Percentiles rank a stretch among this genome's conserved stretches.
Conservation (phyloP, 92 coral and sea anemone species). For the Zoanthus gigantus region DNA sequence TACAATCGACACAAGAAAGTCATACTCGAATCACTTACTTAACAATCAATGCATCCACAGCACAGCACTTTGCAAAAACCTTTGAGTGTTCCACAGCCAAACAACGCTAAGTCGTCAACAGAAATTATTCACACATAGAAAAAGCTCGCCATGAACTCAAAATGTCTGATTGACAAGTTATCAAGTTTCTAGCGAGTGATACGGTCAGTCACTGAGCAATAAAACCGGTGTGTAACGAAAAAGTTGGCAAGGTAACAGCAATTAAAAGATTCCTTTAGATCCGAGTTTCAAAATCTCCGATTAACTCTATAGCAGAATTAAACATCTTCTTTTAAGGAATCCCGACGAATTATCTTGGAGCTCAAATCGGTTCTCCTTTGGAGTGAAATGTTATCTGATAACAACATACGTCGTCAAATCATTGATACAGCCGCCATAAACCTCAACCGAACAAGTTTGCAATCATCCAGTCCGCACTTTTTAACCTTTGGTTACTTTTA, state of each 20-base stretch:
- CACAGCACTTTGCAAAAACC: neutral
- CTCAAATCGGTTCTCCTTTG: neutral
- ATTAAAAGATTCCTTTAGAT: neutral
- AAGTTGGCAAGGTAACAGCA: constrained; percentile 10
- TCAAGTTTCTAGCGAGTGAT: constrained; percentile 26
- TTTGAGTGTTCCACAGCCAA: neutral
- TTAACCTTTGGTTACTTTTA: too few species aligned
- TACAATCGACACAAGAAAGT: neutral
- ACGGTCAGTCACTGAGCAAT: neutral
- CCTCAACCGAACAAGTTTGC: too few species aligned
- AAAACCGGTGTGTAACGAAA: neutral
- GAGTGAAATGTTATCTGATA: neutral
- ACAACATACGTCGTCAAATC: neutral
- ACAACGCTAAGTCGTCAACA: neutral
- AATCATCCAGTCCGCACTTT: too few species aligned
- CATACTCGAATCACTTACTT: neutral
- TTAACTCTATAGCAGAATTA: constrained; percentile 23
- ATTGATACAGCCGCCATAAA: too few species aligned
- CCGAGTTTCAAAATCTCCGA: neutral
- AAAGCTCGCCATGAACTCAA: neutral
- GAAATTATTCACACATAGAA: neutral
- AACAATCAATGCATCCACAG: neutral
- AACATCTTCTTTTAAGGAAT: neutral
- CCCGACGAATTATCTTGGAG: neutral
- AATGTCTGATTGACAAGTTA: neutral